phyloP scores from a whole-genome alignment of 2,888 invertebrate genomes.

The Drosophila aldrichi region DNA sequence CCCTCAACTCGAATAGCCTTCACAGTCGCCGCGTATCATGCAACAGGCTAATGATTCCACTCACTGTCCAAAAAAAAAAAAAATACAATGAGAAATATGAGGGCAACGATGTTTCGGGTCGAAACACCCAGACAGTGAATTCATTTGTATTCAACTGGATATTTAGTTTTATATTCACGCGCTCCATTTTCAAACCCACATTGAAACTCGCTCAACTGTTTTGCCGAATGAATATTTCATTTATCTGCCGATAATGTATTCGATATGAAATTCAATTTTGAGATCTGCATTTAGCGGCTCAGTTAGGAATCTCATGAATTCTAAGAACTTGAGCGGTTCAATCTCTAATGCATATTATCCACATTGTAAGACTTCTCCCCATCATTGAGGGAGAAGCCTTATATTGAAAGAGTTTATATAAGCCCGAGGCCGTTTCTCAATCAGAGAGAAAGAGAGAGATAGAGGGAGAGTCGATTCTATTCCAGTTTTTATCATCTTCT shows the following conservation, averaged over 20 bases:
- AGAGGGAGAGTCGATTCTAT: too few species aligned
- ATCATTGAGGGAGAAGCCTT: background rate
- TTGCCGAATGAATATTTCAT: constrained; percentile 6
- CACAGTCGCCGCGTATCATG: constrained; percentile 30
- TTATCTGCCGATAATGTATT: background rate
- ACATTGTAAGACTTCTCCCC: background rate
- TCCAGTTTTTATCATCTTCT: background rate
- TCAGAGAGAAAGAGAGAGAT: too few species aligned
- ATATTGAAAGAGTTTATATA: background rate
- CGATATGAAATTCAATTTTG: background rate
- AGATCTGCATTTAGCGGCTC: background rate
- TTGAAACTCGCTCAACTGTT: constrained; percentile 1
- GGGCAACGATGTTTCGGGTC: background rate
- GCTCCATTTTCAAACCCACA: background rate
- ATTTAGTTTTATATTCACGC: constrained; percentile 12
- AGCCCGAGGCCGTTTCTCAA: background rate
- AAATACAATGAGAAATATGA: background rate
- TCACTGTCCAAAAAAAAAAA: constrained; percentile 10
- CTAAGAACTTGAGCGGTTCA: background rate
- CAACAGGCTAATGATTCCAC: constrained; percentile 35
- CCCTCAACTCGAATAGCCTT: constrained; percentile 23
- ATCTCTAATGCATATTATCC: background rate
- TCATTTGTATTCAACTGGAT: constrained; percentile 43
- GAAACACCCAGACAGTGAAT: background rate
- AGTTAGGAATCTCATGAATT: background rate